Percentiles rank a stretch among this genome's conserved stretches.
These are phyloP conservation scores for Mamestra configurata DNA, from an alignment of 1,140 invertebrate species.

Conservation along the genomic window DNA sequence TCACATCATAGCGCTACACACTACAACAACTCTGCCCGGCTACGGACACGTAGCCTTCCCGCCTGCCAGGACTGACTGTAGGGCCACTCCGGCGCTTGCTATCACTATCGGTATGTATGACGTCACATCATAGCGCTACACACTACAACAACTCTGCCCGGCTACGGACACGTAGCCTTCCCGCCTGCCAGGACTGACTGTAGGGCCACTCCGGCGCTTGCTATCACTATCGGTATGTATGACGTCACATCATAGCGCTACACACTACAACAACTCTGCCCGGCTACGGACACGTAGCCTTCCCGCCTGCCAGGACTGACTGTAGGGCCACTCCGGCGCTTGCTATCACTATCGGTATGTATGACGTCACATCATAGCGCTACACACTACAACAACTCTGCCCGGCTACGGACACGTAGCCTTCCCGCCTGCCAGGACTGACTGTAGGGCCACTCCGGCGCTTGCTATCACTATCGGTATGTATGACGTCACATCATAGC, in stretches of 20 bases:
- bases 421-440: slow-evolving; percentile 87
- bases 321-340: slow-evolving; percentile 3
- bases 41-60: not conserved
- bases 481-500: no score
- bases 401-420: not conserved
- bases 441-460: not conserved
- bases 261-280: not conserved
- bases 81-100: not conserved
- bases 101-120: not conserved
- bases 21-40: not conserved
- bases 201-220: not conserved
- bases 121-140: no score
- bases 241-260: no score
- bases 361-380: no score
- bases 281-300: not conserved
- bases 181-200: slow-evolving; percentile 86
- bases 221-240: not conserved
- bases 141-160: not conserved
- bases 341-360: not conserved
- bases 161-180: not conserved
- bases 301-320: slow-evolving; percentile 87
- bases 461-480: not conserved
- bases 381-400: no score
- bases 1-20: no score
- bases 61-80: slow-evolving; percentile 84